A percentile compares a stretch with the other conserved stretches of the same genome.
Conservation (phyloP, 2,113 vertebrate genomes). For the Muscicapa adusta region DNA sequence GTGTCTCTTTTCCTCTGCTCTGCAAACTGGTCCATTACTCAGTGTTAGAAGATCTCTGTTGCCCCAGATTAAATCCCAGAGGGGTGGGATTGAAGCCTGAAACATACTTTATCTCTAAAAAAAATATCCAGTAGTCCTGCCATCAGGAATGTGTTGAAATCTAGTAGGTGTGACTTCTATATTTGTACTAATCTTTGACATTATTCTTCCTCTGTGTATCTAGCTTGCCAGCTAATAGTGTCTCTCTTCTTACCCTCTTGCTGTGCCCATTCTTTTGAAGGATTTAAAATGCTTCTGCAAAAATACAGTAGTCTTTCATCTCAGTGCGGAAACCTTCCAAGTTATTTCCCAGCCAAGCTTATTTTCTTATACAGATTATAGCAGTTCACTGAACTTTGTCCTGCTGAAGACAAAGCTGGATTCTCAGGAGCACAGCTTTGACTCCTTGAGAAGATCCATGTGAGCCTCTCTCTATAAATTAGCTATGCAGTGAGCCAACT, state of each 20-base stretch:
- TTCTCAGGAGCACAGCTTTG: conserved; percentile 13
- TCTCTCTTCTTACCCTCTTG: conserved; percentile 19
- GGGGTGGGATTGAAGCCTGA: neutral
- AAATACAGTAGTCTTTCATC: conserved; percentile 49
- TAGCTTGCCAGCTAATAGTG: neutral
- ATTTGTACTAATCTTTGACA: conserved; percentile 12
- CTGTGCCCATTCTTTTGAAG: conserved; percentile 37
- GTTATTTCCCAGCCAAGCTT: conserved; percentile 51
- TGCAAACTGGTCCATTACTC: neutral
- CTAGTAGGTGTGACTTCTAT: neutral
- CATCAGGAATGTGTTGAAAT: neutral
- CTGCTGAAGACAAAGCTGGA: conserved; percentile 30
- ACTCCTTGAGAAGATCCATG: conserved; percentile 18
- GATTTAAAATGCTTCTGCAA: conserved; percentile 32
- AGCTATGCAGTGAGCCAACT: neutral
- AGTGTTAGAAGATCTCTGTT: neutral
- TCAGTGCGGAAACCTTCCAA: conserved; percentile 39
- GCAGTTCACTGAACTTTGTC: conserved; percentile 57
- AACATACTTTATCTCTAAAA: neutral
- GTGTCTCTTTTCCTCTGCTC: neutral
- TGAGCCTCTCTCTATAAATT: neutral
- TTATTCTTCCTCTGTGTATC: neutral
- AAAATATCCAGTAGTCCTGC: neutral
- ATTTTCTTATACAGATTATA: conserved; percentile 55
- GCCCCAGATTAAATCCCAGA: rapidly evolving